phyloP scores from a whole-genome alignment of 2,797 vertebrate species.

The Poecilia velifera region DNA sequence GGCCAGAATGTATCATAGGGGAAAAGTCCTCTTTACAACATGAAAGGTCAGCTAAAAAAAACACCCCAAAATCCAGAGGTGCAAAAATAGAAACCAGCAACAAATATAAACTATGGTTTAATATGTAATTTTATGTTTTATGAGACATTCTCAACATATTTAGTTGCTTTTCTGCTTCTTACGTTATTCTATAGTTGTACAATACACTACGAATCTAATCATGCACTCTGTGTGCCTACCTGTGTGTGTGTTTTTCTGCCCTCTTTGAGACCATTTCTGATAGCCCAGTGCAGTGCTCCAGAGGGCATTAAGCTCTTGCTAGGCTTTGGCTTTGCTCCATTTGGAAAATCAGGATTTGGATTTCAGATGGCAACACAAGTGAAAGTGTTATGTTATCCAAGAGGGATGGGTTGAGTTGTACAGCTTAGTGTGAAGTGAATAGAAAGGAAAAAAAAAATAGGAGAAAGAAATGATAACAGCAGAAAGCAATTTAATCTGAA shows the following conservation, averaged over 20 bases:
- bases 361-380: slow-evolving; percentile 63
- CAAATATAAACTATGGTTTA: background rate
- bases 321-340: slow-evolving; percentile 61
- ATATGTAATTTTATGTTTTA: background rate
- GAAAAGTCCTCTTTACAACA: background rate
- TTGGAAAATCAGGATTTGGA: slow-evolving; percentile 75
- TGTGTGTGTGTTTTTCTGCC: slow-evolving; percentile 6
- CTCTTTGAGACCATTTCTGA: slow-evolving; percentile 17
- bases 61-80: background rate
- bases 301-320: slow-evolving; percentile 70
- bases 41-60: background rate
- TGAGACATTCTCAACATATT: background rate
- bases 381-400: slow-evolving; percentile 54
- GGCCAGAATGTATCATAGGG: background rate
- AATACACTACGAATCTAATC: background rate
- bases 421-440: slow-evolving; percentile 39
- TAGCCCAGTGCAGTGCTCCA: slow-evolving; percentile 33
- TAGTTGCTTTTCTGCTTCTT: background rate
- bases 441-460: background rate
- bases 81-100: background rate
- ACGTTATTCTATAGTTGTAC: background rate
- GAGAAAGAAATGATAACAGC: slow-evolving; percentile 4
- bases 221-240: slow-evolving; percentile 1
- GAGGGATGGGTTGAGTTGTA: slow-evolving; percentile 37
- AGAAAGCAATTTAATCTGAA: slow-evolving; percentile 5